Conservation (phyloP, 2,797 vertebrate species). For the Peromyscus nudipes region DNA sequence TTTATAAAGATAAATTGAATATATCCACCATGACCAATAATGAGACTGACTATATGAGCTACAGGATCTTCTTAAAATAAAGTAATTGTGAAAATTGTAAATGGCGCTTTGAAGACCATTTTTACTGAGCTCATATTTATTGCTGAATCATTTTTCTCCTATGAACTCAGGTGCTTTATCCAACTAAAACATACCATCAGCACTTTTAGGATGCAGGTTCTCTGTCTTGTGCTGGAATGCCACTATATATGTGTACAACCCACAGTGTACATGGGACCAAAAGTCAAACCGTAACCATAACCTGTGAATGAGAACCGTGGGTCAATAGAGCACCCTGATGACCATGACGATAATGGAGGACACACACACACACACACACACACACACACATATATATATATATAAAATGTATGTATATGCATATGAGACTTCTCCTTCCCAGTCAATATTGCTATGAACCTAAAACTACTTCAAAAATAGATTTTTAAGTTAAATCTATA, state of each 20-base stretch:
- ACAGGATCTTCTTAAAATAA: not conserved
- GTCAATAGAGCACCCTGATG: not conserved
- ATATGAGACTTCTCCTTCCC: not conserved
- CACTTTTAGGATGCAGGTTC: not conserved
- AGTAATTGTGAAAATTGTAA: constrained; percentile 25
- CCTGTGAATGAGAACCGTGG: not conserved
- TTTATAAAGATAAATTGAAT: not conserved
- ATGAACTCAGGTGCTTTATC: not conserved
- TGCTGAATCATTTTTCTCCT: not conserved
- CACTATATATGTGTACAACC: not conserved
- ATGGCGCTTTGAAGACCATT: not conserved
- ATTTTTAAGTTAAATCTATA: not conserved
- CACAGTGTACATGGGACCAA: not conserved
- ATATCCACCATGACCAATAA: not conserved
- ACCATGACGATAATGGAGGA: not conserved
- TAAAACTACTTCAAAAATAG: not conserved
- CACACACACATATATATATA: not conserved
- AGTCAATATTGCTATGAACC: not conserved
- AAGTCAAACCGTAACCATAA: not conserved
- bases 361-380: too few relatives aligned
- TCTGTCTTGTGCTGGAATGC: not conserved
- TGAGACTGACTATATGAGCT: not conserved
- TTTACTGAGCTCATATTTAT: not conserved
- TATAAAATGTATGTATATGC: not conserved
- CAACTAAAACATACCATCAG: not conserved